phyloP scores from a whole-genome alignment of 2,797 vertebrate species.

The Sebastes minor region DNA sequence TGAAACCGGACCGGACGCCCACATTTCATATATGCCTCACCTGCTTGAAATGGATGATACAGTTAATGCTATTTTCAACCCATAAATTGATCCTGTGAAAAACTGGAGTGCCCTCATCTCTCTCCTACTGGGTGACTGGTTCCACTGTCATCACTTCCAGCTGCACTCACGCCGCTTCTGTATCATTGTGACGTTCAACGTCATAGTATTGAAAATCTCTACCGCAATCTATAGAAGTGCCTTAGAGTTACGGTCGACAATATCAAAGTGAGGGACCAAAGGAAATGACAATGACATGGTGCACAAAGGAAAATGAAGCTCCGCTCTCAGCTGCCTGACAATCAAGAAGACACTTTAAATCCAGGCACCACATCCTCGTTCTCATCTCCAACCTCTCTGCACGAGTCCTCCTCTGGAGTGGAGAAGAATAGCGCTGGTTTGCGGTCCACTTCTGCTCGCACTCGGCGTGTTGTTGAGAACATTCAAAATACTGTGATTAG shows the following conservation, averaged over 20 bases:
- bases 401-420: background rate
- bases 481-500: background rate
- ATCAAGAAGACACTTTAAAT: constrained; percentile 1
- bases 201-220: background rate
- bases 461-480: background rate
- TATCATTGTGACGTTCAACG: background rate
- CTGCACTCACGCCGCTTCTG: background rate
- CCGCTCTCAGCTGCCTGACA: background rate
- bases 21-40: background rate
- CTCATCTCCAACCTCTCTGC: background rate
- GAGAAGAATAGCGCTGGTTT: background rate
- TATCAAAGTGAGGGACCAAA: background rate
- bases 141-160: background rate
- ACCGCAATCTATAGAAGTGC: background rate
- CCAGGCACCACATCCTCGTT: background rate
- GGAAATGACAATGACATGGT: background rate
- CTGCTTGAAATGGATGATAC: background rate
- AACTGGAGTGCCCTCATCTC: background rate
- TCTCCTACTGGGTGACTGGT: background rate
- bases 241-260: fast-evolving
- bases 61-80: background rate
- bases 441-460: background rate
- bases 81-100: background rate
- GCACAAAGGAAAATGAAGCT: background rate
- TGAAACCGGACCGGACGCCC: background rate